A percentile compares a stretch with the other conserved stretches of the same genome.
Evolutionary conservation across 2,888 invertebrate genomes (phyloP).

Genomic region (Drosophila mimica): DNA sequence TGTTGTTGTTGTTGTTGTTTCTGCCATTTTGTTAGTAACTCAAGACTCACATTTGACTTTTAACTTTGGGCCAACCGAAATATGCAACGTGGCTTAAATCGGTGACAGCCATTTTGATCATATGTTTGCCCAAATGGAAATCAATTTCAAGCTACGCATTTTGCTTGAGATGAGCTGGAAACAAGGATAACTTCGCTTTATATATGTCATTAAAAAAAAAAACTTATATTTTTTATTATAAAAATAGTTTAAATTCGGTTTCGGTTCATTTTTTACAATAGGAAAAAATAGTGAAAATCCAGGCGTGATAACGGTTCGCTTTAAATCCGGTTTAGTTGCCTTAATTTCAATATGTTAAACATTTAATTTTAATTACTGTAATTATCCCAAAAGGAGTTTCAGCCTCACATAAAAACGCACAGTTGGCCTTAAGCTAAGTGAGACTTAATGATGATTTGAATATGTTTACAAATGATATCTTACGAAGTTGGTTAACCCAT

Average conservation of each 20-base stretch:
- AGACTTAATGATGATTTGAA: too few species aligned
- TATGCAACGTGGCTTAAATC: slow-evolving; percentile 70
- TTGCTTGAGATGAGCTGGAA: neutral
- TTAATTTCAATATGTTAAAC: neutral
- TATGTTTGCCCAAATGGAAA: slow-evolving; percentile 48
- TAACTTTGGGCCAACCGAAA: slow-evolving; percentile 72
- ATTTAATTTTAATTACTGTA: neutral
- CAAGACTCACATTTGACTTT: slow-evolving; percentile 78
- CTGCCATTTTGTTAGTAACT: slow-evolving; percentile 61
- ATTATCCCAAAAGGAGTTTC: neutral
- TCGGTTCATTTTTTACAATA: neutral
- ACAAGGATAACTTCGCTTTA: neutral
- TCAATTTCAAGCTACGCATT: slow-evolving; percentile 32
- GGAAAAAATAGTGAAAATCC: neutral
- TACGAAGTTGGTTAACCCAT: neutral
- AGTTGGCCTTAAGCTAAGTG: too few species aligned
- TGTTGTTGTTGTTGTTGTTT: slow-evolving; percentile 20
- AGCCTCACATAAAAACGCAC: too few species aligned
- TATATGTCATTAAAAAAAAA: too few species aligned
- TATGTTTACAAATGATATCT: too few species aligned
- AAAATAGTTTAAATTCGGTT: too few species aligned
- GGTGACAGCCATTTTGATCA: slow-evolving; percentile 67
- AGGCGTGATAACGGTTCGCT: neutral
- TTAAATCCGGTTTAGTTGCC: neutral
- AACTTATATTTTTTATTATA: neutral